Base-by-base conservation (phyloP, 2,113 vertebrate species). In the Neotoma lepida region DNA sequence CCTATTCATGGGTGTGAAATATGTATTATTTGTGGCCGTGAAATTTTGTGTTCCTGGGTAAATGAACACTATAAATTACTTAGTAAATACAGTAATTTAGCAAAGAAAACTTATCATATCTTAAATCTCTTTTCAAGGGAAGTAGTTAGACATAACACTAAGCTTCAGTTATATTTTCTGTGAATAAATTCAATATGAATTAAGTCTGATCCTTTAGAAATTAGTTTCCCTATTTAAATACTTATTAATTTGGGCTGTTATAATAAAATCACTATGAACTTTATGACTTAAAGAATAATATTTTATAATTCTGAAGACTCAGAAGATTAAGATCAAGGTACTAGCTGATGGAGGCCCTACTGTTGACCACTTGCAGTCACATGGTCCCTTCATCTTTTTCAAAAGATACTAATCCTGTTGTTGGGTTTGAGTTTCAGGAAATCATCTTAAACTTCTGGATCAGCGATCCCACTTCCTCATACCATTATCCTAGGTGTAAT, bases 141-240 rank as follows among this genome's bases (percentile, higher is more conserved):
- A 93, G 64, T 76, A 95, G 77, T 9, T 49, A 90, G 88, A 56
- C 86, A 39, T 94, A 84, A 71, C 39, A 9, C 51, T 51, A 86
- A 71, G 90, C 17, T 80, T 86, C 18, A 76, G 30, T 95, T 94
- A 73, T 41, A 18, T 85, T 93, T 95, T 82, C 39, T 85, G 2
- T 90, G 58, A 84, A 91, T 94, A 81, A 66, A 56, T 49, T 66
- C 6, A 78, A 33, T 56, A 39, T 87, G 87, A 51, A n/a, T 88
- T 89, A 93, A 85, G 35, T 88, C 49, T 91, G n/a, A 80, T 84
- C 46, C 4, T 95, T 49, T 90, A 78, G 46, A 89, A 84, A 54
- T 81, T 86, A 86, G 41, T 74, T 78, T 71, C 6, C 41, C 56
- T 44, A 2, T 33, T 93, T 95, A 96, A 95, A 35, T 94, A 91